Evolutionary conservation across 2,113 vertebrate species (phyloP), one percentile per base, ranked within the genome.

Genomic region (Saguinus midas): DNA sequence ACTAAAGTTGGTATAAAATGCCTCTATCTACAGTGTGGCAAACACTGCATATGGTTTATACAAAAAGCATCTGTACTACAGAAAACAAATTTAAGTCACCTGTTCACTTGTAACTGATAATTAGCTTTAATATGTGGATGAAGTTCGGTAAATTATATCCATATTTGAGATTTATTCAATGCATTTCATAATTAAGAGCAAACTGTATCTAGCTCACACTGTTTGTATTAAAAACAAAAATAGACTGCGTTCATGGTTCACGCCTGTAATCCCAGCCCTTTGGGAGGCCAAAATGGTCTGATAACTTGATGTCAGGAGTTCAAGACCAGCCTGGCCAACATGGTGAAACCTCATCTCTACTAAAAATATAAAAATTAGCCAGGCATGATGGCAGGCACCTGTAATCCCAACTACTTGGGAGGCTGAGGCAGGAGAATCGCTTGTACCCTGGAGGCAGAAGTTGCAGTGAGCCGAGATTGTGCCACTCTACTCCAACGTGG

Each of bases 151-250:
- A 83, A 73, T 82, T 55, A 68, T 57, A 83, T 48, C 37, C 12
- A 68, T 12, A 76, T 76, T 76, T 58, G 45, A 88, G 55, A 66
- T 84, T 93, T 52, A 91, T 25, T 82, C 87, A 72, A 29, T 89
- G 55, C 35, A 52, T 52, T 86, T 86, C 94, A 64, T 52, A 81
- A 75, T 87, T 85, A 66, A 27, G 55, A 94, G 17, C 78, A 94
- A 94, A 61, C 81, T 96, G 70, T 52, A 68, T 76, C 90, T 93
- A 82, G 10, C 50, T 94, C 6, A 50, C 61, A 72, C 40, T 73
- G 25, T 80, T 97, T 86, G 48, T 48, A 82, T 55, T 37, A 82
- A 88, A 95, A 84, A 81, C 11, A 87, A 89, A 80, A 80, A 70
- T 37, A 27, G 61, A 27, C 61, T 64, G 27, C 11, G 12, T 27